phyloP scores from a whole-genome alignment of 2,113 vertebrate species.

The Malurus cyaneus region DNA sequence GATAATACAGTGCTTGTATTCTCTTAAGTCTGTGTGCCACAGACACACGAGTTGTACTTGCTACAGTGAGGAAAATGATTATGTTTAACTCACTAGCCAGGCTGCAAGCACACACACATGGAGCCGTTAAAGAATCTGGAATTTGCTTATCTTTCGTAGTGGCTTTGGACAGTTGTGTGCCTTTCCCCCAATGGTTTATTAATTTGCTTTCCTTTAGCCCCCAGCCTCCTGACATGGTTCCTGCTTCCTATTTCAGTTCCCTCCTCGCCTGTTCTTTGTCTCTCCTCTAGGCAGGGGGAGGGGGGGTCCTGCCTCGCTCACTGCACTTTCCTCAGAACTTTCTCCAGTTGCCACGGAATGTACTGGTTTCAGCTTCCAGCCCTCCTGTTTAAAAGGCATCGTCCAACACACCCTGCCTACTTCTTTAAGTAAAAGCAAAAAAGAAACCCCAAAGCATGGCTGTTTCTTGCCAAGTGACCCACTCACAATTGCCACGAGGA shows the following conservation, averaged over 20 bases:
- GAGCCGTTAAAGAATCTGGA: conserved; percentile 9
- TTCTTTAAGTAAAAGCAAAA: background rate
- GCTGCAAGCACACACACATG: background rate
- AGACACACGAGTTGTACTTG: background rate
- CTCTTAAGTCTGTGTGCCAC: background rate
- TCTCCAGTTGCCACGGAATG: conserved; percentile 40
- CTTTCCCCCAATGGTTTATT: conserved; percentile 40
- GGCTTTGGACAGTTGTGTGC: background rate
- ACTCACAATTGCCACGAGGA: background rate
- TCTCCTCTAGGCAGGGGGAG: conserved; percentile 38
- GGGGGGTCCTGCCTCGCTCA: background rate
- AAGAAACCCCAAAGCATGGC: background rate
- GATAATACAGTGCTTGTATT: background rate
- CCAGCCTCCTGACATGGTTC: conserved; percentile 47
- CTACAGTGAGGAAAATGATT: background rate
- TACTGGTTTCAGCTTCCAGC: conserved; percentile 47
- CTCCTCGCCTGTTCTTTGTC: conserved; percentile 64
- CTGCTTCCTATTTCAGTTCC: conserved; percentile 64
- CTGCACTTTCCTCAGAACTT: conserved; percentile 48
- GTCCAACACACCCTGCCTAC: background rate
- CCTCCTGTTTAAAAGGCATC: conserved; percentile 1
- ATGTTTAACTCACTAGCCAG: background rate
- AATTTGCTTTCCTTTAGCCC: conserved; percentile 52
- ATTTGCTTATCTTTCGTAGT: conserved; percentile 27
- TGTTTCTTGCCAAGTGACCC: background rate